Conservation (phyloP, 2,797 vertebrate genomes). For the Cyclopterus lumpus region DNA sequence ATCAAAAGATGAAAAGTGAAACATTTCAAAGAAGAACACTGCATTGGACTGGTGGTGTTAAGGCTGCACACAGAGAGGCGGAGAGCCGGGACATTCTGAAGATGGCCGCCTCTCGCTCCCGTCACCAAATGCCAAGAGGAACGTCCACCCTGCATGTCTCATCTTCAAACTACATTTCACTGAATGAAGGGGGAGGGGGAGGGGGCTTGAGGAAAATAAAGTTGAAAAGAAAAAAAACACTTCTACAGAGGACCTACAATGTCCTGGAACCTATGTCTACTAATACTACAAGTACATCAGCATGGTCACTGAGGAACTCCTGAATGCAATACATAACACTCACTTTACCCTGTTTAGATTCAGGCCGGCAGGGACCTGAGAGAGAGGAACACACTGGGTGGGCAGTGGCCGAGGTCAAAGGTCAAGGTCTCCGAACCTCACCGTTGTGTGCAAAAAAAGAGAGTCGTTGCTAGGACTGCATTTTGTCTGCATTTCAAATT, state of each 20-base stretch:
- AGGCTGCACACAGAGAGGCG: conserved; percentile 33
- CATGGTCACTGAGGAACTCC: conserved; percentile 88
- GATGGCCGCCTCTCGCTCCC: conserved; percentile 8
- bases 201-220: conserved; percentile 34
- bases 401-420: conserved; percentile 62
- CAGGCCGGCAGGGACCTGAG: conserved; percentile 87
- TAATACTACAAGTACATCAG: conserved; percentile 89
- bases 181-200: conserved; percentile 12
- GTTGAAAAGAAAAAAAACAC: conserved; percentile 74
- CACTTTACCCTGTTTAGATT: conserved; percentile 97
- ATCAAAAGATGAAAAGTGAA: conserved; percentile 77
- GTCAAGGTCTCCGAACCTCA: conserved; percentile 68
- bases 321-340: conserved; percentile 90
- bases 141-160: conserved; percentile 42
- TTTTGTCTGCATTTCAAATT: conserved; percentile 68
- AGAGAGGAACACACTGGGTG: conserved; percentile 80
- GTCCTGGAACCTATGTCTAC: conserved; percentile 85
- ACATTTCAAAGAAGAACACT: conserved; percentile 47
- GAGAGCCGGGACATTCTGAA: neutral
- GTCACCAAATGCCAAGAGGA: conserved; percentile 27
- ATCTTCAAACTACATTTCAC: conserved; percentile 84
- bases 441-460: conserved; percentile 74
- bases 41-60: conserved; percentile 41
- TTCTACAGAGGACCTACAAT: conserved; percentile 86
- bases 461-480: conserved; percentile 73